Evolutionary conservation across 2,113 vertebrate species (phyloP), one percentile per base, ranked within the genome.

Genomic region (Barnardius zonarius): DNA sequence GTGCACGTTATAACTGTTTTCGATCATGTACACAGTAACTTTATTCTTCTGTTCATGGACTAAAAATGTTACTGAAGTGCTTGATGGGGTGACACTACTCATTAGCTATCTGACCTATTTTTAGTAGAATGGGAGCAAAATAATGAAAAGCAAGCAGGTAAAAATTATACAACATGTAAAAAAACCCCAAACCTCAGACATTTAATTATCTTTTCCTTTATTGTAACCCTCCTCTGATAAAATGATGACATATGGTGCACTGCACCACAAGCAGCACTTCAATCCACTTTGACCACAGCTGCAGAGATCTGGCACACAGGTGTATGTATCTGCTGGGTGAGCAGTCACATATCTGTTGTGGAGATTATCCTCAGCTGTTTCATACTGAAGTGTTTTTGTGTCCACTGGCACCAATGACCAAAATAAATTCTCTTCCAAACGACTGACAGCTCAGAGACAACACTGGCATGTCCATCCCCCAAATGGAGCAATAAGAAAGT

Each of bases 361-460:
- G 69, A 83, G 81, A 74, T 95, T 90, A 81, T 75, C 51, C 85
- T 94, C 95, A 92, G 89, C 95, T 97, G 94, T 93, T 95, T 93
- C 61, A 43, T 27, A 49, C 35, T 44, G 57, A 85, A 44, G 59
- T 62, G 49, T 63, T 92, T 81, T 64, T 54, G 49, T 85, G 92
- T 68, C 86, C 92, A 75, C 76, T 90, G 87, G 93, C 92, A 74
- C 44, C 66, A 67, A 49, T 39, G 35, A 68, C 37, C 31, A 94
- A 95, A 97, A 78, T 96, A 97, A 98, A 97, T 97, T 90, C 88
- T 97, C 66, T 79, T 87, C 83, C 74, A 87, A 91, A 90, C 68
- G 87, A 48, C 24, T 83, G 85, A 75, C 69, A 95, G 39, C n/a
- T 44, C 62, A 88, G 83, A 95, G 70, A 41, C 67, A 90, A 41